phyloP scores from a whole-genome alignment of 2,797 vertebrate genomes.

The Melanotaenia pygmaea region DNA sequence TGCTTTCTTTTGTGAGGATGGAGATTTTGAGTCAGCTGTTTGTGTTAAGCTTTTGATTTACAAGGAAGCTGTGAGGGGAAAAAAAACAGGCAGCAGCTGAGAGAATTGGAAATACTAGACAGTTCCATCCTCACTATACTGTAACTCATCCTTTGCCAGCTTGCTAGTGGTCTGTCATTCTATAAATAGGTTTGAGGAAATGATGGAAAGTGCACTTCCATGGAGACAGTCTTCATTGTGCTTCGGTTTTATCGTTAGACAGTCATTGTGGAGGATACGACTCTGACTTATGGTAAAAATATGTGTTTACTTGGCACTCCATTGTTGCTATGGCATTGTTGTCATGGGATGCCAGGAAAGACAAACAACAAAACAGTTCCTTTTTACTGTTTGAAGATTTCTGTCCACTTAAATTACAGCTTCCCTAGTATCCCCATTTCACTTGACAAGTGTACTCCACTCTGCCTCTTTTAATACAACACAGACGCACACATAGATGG shows the following conservation, averaged over 20 bases:
- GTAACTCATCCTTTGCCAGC: slow-evolving; percentile 64
- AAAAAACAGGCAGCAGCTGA: slow-evolving; percentile 16
- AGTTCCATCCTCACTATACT: slow-evolving; percentile 63
- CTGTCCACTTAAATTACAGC: slow-evolving; percentile 13
- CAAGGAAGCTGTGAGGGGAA: slow-evolving; percentile 34
- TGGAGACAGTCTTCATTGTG: slow-evolving; percentile 58
- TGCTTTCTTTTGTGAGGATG: slow-evolving; percentile 15
- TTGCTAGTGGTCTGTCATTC: slow-evolving; percentile 45
- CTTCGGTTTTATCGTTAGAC: slow-evolving; percentile 26
- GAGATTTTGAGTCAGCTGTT: slow-evolving; percentile 55
- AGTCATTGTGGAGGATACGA: slow-evolving; percentile 17
- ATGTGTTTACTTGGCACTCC: slow-evolving; percentile 30
- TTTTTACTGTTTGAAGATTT: slow-evolving; percentile 21
- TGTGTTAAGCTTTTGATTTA: slow-evolving; percentile 58
- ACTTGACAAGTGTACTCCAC: slow-evolving; percentile 11
- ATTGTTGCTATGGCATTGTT: slow-evolving; percentile 22
- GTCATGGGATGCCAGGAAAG: slow-evolving; percentile 12
- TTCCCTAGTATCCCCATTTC: slow-evolving; percentile 12
- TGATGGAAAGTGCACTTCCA: slow-evolving; percentile 72
- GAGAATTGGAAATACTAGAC: slow-evolving; percentile 51
- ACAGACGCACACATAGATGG: background rate
- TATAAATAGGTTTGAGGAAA: slow-evolving; percentile 74
- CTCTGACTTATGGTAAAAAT: slow-evolving; percentile 32
- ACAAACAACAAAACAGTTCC: slow-evolving; percentile 4
- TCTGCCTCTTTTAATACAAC: background rate